Evolutionary conservation across 2,797 vertebrate species (phyloP), one percentile per base, ranked within the genome.

Genomic region (Harpagifer antarcticus): DNA sequence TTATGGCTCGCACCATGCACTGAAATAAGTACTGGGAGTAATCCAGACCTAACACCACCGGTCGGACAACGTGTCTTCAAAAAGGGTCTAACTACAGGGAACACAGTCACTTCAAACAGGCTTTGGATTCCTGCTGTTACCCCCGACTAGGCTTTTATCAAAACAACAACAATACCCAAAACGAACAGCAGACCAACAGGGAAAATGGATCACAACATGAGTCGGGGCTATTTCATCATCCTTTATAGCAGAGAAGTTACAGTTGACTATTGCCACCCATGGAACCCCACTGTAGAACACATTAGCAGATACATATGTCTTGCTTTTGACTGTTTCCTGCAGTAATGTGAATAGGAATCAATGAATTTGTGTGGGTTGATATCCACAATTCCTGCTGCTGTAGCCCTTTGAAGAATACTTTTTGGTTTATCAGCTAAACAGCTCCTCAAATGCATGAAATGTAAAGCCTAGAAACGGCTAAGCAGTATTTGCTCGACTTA

Each of bases 181-280:
- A 84, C 3, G n/a, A 86, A 79, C 68, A 73, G 44, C 50, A 68
- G 50, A 73, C 65, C 66, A 65, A 79, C 74, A 74, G 61, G 68
- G 68, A 76, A 83, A 83, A 89, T 72, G 57, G 56, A 81, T 82
- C 75, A 67, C 75, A 80, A 80, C 79, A 68, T 78, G 82, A 86
- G 50, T 72, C 43, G 0, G 19, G 12, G 61, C 54, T 61, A 23
- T 75, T 83, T 72, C 72, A 71, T 78, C 44, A 79, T 68, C 71
- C 68, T 60, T 49, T 68, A 66, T 54, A 68, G 58, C 27, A n/a
- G 49, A 44, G 7, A 57, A 64, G 68, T 70, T 68, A 52, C 27
- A 17, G 37, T 43, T 49, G 61, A 72, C 68, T 60, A 40, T 54
- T 66, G 67, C 27, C 31, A 69, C 69, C n/a, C 12, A 43, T 16